phyloP scores from a whole-genome alignment of 2,113 vertebrate species.

The Callorhinus ursinus region DNA sequence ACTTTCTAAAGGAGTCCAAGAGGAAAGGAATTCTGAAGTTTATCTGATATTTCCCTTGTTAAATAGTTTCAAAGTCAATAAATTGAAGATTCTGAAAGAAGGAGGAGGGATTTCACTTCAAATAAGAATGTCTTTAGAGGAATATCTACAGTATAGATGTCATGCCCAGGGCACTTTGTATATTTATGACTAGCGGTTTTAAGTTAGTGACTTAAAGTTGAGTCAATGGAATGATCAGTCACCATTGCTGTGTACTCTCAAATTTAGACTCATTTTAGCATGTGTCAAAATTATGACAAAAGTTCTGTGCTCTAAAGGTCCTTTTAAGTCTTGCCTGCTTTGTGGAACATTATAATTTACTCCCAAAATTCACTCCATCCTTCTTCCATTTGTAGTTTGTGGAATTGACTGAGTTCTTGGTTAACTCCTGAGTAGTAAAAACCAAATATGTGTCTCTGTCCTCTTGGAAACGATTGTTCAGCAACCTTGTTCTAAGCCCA shows the following conservation, averaged over 20 bases:
- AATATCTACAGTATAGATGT: not conserved
- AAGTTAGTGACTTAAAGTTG: not conserved
- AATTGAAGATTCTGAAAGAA: not conserved
- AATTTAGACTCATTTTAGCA: not conserved
- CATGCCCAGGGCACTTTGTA: not conserved
- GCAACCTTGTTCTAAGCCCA: not conserved
- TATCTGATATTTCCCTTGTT: conserved; percentile 14
- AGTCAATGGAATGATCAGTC: not conserved
- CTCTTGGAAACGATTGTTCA: not conserved
- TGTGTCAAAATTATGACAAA: not conserved
- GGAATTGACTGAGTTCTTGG: not conserved
- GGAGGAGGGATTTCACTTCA: not conserved
- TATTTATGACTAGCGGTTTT: not conserved
- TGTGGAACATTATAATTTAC: not conserved
- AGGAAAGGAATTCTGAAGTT: conserved; percentile 23
- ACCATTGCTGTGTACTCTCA: not conserved
- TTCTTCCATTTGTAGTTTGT: not conserved
- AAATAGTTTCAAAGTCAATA: not conserved
- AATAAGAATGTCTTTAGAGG: not conserved
- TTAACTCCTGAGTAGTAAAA: conserved; percentile 12
- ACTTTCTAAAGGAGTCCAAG: conserved; percentile 58
- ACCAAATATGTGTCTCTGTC: not conserved
- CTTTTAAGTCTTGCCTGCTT: not conserved
- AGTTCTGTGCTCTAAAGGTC: not conserved
- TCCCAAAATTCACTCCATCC: not conserved